phyloP scores from a whole-genome alignment of 2,797 vertebrate species.

The Spizella passerina region DNA sequence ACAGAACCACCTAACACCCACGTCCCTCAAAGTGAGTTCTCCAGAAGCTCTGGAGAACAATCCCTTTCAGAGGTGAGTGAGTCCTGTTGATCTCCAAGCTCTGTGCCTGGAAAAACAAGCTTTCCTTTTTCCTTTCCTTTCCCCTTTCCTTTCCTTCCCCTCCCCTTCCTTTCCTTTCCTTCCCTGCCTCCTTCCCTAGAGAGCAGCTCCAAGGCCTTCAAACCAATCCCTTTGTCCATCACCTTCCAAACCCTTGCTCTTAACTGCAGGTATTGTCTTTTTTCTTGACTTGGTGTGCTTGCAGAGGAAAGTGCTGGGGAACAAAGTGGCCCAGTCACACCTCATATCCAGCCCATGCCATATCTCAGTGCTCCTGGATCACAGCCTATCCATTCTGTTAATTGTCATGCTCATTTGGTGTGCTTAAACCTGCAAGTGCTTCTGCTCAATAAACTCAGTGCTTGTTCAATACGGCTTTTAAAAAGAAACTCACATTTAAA shows the following conservation, averaged over 20 bases:
- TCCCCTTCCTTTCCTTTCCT: no score
- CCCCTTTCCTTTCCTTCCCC: no score
- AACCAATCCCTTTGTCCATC: not conserved
- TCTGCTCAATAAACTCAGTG: not conserved
- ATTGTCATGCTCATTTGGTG: not conserved
- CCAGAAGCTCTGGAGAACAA: not conserved
- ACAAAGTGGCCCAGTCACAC: not conserved
- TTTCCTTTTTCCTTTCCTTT: not conserved
- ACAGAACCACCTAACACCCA: not conserved
- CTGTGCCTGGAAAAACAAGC: not conserved
- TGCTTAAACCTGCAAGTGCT: not conserved
- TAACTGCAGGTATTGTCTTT: not conserved
- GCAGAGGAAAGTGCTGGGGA: not conserved
- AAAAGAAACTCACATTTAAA: not conserved
- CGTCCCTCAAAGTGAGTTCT: not conserved
- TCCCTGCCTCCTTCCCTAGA: accelerated
- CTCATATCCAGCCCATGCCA: not conserved
- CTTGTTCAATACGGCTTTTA: not conserved
- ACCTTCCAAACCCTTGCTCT: not conserved
- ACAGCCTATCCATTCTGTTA: not conserved
- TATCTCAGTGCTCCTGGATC: not conserved
- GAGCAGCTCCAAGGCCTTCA: not conserved
- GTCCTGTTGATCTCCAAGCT: not conserved
- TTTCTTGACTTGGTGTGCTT: not conserved
- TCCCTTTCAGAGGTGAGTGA: not conserved